A percentile compares a stretch with the other conserved stretches of the same genome.
phyloP scores from a whole-genome alignment of 1,140 invertebrate genomes.

The Pseudoatta argentina region DNA sequence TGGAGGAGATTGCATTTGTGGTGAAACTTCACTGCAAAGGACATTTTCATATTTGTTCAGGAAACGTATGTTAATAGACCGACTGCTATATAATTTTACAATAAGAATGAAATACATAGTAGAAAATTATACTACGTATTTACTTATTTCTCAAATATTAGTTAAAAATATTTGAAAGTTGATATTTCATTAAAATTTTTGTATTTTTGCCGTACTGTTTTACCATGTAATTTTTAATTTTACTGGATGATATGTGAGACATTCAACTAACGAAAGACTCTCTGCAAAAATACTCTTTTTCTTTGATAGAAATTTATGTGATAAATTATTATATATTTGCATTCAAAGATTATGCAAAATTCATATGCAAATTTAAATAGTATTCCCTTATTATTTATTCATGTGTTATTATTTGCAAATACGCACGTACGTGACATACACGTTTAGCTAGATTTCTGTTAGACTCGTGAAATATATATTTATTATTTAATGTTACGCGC shows the following conservation, averaged over 20 bases:
- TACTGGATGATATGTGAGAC: background rate
- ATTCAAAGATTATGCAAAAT: constrained; percentile 23
- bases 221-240: background rate
- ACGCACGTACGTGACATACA: background rate
- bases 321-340: constrained; percentile 3
- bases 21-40: constrained; percentile 41
- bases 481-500: constrained; percentile 36
- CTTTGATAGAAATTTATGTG: background rate
- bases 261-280: background rate
- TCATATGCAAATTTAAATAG: constrained; percentile 19
- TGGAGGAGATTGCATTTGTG: constrained; percentile 68
- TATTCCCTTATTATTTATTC: constrained; percentile 34
- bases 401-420: background rate
- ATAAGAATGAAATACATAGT: constrained; percentile 9
- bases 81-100: background rate
- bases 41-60: constrained; percentile 70
- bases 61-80: constrained; percentile 63
- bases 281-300: background rate
- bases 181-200: background rate
- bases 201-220: background rate
- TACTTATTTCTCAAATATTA: background rate
- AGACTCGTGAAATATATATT: constrained; percentile 23
- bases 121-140: background rate
- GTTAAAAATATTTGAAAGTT: background rate
- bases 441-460: background rate